These are phyloP conservation scores for Drosophila rellima DNA, from an alignment of 2,888 invertebrate genomes.

Conservation along the genomic window DNA sequence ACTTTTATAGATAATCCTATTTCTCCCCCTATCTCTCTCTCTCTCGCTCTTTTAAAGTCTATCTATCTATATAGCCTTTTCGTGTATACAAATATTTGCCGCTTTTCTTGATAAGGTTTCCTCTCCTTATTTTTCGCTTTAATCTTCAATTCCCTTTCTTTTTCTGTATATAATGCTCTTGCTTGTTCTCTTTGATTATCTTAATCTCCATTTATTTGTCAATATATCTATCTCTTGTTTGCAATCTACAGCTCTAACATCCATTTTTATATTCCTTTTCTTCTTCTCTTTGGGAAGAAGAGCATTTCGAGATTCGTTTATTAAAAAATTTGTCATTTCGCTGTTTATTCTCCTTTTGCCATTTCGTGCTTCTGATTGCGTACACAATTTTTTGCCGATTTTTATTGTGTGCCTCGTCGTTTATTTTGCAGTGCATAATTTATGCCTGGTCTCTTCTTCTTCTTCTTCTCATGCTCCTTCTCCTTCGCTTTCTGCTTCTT, in stretches of 20 bases:
- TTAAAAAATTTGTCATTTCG: conserved; percentile 10
- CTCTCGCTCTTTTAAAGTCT: no score
- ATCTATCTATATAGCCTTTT: no score
- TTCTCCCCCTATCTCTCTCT: not conserved
- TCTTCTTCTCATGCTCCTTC: conserved; percentile 13
- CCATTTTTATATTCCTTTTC: not conserved
- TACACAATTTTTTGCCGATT: conserved; percentile 74
- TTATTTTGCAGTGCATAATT: conserved; percentile 80
- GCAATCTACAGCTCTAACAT: not conserved
- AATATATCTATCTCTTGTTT: not conserved
- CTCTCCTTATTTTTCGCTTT: no score
- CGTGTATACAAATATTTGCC: no score
- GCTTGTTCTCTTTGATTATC: not conserved
- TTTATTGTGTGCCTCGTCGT: conserved; percentile 71
- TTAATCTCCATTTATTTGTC: not conserved
- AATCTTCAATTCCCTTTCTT: no score
- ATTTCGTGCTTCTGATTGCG: conserved; percentile 71
- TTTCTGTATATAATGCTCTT: not conserved
- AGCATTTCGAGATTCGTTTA: conserved; percentile 35
- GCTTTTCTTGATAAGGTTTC: not conserved
- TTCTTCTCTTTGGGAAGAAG: conserved; percentile 6
- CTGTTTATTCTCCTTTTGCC: conserved; percentile 39
- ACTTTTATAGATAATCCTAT: no score
- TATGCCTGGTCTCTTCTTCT: conserved; percentile 57
- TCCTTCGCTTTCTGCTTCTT: conserved; percentile 12